Base-by-base conservation (phyloP, 2,797 vertebrate species). In the Corythornis leucogaster region DNA sequence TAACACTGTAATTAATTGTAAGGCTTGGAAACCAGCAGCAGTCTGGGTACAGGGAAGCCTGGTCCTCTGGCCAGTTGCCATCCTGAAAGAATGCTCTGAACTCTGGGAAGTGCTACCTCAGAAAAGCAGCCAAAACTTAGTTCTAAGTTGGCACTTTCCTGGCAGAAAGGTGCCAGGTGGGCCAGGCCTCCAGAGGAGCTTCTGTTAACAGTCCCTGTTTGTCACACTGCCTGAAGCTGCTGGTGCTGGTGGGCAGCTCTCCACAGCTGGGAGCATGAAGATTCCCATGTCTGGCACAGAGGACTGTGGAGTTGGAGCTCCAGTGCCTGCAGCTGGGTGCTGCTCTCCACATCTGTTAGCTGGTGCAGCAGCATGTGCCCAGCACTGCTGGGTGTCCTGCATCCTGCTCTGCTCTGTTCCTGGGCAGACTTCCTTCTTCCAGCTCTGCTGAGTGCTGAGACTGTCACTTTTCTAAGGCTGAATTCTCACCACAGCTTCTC, bases 371-470 rank as follows among this genome's bases (percentile, higher is more conserved):
- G 13, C 8, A 8, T 10, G n/a, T 1, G 51, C 51, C 75, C 84
- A 18, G 19, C 33, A 7, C 11, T 57, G 62, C 1, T 57, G 15
- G 46, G 35, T 70, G 74, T n/a, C 16, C 30, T 46, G 78, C n/a
- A 18, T 80, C 24, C 48, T 69, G 2, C 11, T 59, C 42, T 74
- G 75, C 22, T 3, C 62, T 82, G 2, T 7, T 77, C 55, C 46
- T 74, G 75, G 64, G 58, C 64, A 45, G 33, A 43, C 79, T 93
- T 94, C 84, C 75, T 94, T 26, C 46, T 80, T 76, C 57, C 24
- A 5, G 67, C n/a, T 87, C 26, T 28, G 68, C 30, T 11, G 61
- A 88, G 6, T 77, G 94, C 91, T 96, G 91, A 96, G 64, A 4
- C 38, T 40, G 15, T 76, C 28, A 51, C 2, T 76, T 93, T 79